A percentile compares a stretch with the other conserved stretches of the same genome.
These are phyloP conservation scores for Scomber scombrus DNA, from an alignment of 2,113 vertebrate genomes.

Conservation along the genomic window DNA sequence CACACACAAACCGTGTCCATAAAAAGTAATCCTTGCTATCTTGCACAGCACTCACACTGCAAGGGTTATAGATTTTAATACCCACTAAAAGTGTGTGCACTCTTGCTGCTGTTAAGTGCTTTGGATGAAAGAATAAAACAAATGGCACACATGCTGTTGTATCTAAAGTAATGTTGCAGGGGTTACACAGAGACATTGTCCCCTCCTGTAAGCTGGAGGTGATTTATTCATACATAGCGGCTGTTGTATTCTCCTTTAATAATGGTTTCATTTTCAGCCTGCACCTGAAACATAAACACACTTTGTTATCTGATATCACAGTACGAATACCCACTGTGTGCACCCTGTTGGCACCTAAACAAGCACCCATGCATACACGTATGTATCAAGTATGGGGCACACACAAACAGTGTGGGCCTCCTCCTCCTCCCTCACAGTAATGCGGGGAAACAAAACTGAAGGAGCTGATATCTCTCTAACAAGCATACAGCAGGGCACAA, in stretches of 20 bases:
- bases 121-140: conserved; percentile 1
- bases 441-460: conserved; percentile 28
- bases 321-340: conserved; percentile 11
- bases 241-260: conserved; percentile 63
- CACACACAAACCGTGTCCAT: conserved; percentile 12
- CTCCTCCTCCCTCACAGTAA: conserved; percentile 25
- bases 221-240: conserved; percentile 72
- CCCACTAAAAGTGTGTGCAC: conserved; percentile 5
- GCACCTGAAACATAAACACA: conserved; percentile 71
- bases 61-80: conserved; percentile 5
- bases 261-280: conserved; percentile 70
- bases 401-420: not conserved
- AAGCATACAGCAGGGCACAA: conserved; percentile 55
- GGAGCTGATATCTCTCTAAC: conserved; percentile 54
- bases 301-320: conserved; percentile 42
- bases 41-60: conserved; percentile 1
- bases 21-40: conserved; percentile 19
- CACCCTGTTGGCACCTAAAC: not conserved
- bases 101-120: conserved; percentile 6
- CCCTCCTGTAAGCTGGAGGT: conserved; percentile 36
- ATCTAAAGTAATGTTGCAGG: conserved; percentile 1
- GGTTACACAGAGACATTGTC: conserved; percentile 12
- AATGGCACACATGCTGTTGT: not conserved
- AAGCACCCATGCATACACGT: not conserved
- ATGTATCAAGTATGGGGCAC: not conserved